These are phyloP conservation scores for Drepana arcuata DNA, from an alignment of 1,140 invertebrate genomes.

Conservation along the genomic window DNA sequence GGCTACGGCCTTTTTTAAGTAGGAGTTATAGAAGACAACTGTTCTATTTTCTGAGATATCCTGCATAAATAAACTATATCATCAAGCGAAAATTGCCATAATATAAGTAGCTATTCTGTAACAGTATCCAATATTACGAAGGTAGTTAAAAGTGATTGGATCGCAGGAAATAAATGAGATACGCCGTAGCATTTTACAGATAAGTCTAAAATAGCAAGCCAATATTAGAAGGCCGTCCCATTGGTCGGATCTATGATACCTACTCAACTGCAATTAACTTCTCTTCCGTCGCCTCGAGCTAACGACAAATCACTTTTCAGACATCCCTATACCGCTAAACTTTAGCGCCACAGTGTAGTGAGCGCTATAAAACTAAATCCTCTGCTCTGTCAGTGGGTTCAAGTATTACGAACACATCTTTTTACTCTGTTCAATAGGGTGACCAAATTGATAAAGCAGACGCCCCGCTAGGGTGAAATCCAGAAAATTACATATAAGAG, in stretches of 20 bases:
- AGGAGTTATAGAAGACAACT: too few relatives aligned
- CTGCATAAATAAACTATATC: too few relatives aligned
- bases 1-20: too few relatives aligned
- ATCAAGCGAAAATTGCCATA: too few relatives aligned
- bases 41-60: too few relatives aligned
- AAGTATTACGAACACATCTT: constrained; percentile 3
- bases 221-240: constrained; percentile 31
- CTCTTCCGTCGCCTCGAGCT: constrained; percentile 35
- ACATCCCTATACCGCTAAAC: constrained; percentile 18
- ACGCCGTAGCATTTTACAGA: too few relatives aligned
- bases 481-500: constrained; percentile 51
- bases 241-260: constrained; percentile 42
- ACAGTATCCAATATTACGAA: too few relatives aligned
- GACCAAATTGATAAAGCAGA: constrained; percentile 31
- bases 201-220: too few relatives aligned
- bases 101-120: too few relatives aligned
- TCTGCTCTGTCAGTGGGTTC: constrained; percentile 3
- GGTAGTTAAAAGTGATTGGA: too few relatives aligned
- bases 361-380: background rate
- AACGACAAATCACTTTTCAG: constrained; percentile 44
- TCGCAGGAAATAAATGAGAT: too few relatives aligned
- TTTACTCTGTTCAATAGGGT: constrained; percentile 27
- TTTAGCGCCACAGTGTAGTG: constrained; percentile 21
- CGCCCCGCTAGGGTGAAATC: constrained; percentile 40
- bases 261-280: constrained; percentile 43